Conservation (phyloP, 2,797 vertebrate genomes). For the Megaceryle alcyon region DNA sequence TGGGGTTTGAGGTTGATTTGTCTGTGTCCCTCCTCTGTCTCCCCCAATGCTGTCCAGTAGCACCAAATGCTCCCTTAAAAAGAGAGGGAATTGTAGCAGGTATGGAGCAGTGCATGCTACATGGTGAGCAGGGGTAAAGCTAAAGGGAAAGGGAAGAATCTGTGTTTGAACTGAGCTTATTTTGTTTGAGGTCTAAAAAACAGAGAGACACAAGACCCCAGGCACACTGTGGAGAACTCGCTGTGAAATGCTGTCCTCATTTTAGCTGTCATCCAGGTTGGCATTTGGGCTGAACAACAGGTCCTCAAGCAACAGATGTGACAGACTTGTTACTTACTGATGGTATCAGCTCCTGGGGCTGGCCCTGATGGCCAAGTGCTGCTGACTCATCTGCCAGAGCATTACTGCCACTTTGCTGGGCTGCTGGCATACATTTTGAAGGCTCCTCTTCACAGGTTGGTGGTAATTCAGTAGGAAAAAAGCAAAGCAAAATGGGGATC, state of each 20-base stretch:
- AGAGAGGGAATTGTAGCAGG: not conserved
- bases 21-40: fast-evolving
- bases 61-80: not conserved
- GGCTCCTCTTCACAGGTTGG: not conserved
- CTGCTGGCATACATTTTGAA: fast-evolving
- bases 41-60: not conserved
- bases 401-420: not conserved
- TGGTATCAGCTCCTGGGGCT: not conserved
- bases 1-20: not conserved
- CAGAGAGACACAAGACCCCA: not conserved
- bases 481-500: not conserved
- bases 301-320: not conserved
- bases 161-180: not conserved
- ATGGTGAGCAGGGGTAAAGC: fast-evolving
- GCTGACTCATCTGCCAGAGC: not conserved
- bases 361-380: not conserved
- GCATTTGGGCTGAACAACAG: not conserved
- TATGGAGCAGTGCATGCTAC: not conserved
- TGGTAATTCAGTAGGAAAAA: not conserved
- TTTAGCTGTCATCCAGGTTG: not conserved
- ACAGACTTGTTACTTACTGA: not conserved
- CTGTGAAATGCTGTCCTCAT: not conserved
- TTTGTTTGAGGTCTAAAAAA: not conserved
- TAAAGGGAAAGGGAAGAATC: not conserved
- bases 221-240: not conserved